These are phyloP conservation scores for Armadillidium nasatum DNA, from an alignment of 1,140 invertebrate genomes.

Conservation along the genomic window DNA sequence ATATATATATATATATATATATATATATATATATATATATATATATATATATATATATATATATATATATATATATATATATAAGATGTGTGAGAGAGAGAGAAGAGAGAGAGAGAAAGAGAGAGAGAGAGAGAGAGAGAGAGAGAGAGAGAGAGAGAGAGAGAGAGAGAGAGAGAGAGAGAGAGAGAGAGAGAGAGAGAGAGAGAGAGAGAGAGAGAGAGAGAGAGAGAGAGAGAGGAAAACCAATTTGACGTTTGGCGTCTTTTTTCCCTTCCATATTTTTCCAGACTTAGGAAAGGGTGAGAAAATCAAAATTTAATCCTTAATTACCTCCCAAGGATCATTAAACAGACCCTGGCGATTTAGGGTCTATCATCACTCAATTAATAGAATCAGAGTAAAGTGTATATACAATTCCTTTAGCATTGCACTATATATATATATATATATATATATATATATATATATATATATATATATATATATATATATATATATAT, in stretches of 20 bases:
- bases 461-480: slow-evolving; percentile 21
- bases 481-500: slow-evolving; percentile 4
- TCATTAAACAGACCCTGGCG: neutral
- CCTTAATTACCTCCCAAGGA: neutral
- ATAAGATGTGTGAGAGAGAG: too few species aligned
- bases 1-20: too few species aligned
- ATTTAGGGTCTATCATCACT: neutral
- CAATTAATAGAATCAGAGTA: neutral
- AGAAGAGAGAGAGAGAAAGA: too few species aligned
- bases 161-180: slow-evolving; percentile 17
- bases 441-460: slow-evolving; percentile 23
- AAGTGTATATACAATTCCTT: neutral
- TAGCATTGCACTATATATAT: neutral
- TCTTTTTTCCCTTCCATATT: neutral
- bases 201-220: slow-evolving; percentile 13
- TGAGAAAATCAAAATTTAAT: neutral
- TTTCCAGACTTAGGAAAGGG: neutral
- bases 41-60: too few species aligned
- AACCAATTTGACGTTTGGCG: neutral
- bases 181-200: neutral
- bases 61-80: too few species aligned
- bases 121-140: neutral
- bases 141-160: slow-evolving; percentile 3
- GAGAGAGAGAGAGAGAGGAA: slow-evolving; percentile 18
- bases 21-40: too few species aligned